A percentile compares a stretch with the other conserved stretches of the same genome.
Evolutionary conservation across 2,888 invertebrate genomes (phyloP).

Genomic region (Sesia bembeciformis): DNA sequence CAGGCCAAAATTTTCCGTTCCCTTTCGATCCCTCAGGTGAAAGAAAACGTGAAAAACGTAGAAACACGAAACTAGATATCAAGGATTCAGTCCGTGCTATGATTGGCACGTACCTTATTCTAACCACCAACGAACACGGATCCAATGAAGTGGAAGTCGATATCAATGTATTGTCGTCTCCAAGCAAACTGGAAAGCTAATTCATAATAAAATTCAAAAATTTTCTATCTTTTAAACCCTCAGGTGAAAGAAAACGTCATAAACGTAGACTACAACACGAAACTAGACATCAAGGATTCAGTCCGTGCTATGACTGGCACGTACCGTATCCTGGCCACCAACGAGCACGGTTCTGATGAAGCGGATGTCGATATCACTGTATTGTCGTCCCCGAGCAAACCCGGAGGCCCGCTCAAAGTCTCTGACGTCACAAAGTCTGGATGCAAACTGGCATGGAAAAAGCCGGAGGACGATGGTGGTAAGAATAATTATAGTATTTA

Average conservation of each 20-base stretch:
- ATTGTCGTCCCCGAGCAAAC: conserved; percentile 86
- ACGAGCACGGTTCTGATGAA: conserved; percentile 93
- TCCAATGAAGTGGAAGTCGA: conserved; percentile 95
- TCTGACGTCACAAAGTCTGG: conserved; percentile 91
- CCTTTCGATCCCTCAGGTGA: conserved; percentile 50
- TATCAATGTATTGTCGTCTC: conserved; percentile 88
- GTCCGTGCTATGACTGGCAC: conserved; percentile 90
- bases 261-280: conserved; percentile 93
- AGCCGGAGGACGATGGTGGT: conserved; percentile 96
- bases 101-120: conserved; percentile 92
- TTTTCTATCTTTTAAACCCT: no score
- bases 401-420: conserved; percentile 92
- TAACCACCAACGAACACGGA: conserved; percentile 93
- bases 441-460: conserved; percentile 93
- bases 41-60: conserved; percentile 85
- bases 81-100: conserved; percentile 86
- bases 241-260: conserved; percentile 82
- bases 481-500: conserved; percentile 8
- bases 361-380: conserved; percentile 96
- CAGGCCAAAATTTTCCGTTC: no score
- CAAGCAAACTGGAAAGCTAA: conserved; percentile 91
- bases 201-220: conserved; percentile 76
- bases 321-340: conserved; percentile 92
- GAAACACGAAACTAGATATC: conserved; percentile 92
- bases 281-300: conserved; percentile 85